These are phyloP conservation scores for Thermophis baileyi DNA, from an alignment of 2,113 vertebrate genomes.

Conservation along the genomic window DNA sequence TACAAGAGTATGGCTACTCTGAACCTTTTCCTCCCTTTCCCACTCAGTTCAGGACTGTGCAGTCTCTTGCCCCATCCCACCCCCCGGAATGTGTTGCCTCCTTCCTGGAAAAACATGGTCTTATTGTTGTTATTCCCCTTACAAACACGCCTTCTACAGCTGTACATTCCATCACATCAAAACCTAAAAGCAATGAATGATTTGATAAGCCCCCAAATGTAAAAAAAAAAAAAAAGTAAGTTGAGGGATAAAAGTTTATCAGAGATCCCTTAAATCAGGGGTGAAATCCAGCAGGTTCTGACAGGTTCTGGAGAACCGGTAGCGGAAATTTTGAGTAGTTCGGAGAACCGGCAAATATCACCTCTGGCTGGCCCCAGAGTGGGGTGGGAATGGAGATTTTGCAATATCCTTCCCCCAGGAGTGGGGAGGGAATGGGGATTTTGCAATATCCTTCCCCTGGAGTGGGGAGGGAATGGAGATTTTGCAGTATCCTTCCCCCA, in stretches of 20 bases:
- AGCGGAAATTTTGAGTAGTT: too few relatives aligned
- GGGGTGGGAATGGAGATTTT: too few relatives aligned
- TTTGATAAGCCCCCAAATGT: not conserved
- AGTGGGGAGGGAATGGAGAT: too few relatives aligned
- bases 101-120: not conserved
- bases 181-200: slow-evolving; percentile 31
- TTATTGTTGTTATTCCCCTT: not conserved
- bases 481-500: too few relatives aligned
- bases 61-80: not conserved
- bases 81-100: not conserved
- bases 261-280: not conserved
- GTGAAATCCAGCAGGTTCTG: too few relatives aligned
- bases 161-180: not conserved
- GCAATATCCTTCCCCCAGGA: too few relatives aligned
- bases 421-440: too few relatives aligned
- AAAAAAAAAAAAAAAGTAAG: too few relatives aligned
- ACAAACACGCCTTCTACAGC: not conserved
- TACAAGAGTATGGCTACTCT: not conserved
- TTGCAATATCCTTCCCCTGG: too few relatives aligned
- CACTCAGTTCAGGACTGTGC: not conserved
- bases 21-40: not conserved
- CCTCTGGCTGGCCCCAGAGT: too few relatives aligned
- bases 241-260: slow-evolving; percentile 31
- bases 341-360: too few relatives aligned
- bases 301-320: too few relatives aligned